A percentile compares a stretch with the other conserved stretches of the same genome.
These are phyloP conservation scores for Panagrolaimus sp. DNA, from an alignment of 1,140 invertebrate species.

Conservation along the genomic window DNA sequence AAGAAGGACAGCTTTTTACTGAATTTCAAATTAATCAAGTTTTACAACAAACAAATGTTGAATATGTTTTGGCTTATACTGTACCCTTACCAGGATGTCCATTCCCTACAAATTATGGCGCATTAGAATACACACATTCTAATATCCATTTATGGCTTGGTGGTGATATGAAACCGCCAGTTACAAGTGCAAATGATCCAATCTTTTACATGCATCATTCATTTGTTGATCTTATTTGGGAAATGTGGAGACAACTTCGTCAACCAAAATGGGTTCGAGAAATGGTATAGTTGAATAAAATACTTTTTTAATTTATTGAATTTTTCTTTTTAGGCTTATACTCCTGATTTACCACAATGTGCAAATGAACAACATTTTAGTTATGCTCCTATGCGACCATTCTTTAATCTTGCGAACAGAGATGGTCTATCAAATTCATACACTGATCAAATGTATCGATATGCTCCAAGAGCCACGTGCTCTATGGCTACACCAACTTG, in stretches of 20 bases:
- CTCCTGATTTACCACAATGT: slow-evolving; percentile 50
- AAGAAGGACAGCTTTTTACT: slow-evolving; percentile 31
- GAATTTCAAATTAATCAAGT: slow-evolving; percentile 41
- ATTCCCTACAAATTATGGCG: slow-evolving; percentile 49
- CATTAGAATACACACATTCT: slow-evolving; percentile 53
- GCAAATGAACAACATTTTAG: slow-evolving; percentile 53
- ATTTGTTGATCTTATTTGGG: slow-evolving; percentile 60
- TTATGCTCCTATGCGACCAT: slow-evolving; percentile 53
- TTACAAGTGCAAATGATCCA: slow-evolving; percentile 58
- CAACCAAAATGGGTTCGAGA: slow-evolving; percentile 44
- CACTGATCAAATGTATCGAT: slow-evolving; percentile 55
- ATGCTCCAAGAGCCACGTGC: slow-evolving; percentile 51
- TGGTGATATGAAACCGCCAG: slow-evolving; percentile 51
- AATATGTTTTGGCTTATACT: slow-evolving; percentile 56
- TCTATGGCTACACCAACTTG: slow-evolving; percentile 44
- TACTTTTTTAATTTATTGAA: neutral
- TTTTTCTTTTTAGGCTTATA: slow-evolving; percentile 38
- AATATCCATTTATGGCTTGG: slow-evolving; percentile 57
- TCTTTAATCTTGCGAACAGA: slow-evolving; percentile 43
- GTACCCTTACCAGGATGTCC: slow-evolving; percentile 51
- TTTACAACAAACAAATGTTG: slow-evolving; percentile 53
- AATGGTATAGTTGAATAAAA: too few species aligned
- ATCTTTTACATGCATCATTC: slow-evolving; percentile 61
- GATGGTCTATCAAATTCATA: slow-evolving; percentile 57
- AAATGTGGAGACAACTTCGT: slow-evolving; percentile 54